Evolutionary conservation across 2,113 vertebrate species (phyloP).

Genomic region (Nothoprocta pentlandii): DNA sequence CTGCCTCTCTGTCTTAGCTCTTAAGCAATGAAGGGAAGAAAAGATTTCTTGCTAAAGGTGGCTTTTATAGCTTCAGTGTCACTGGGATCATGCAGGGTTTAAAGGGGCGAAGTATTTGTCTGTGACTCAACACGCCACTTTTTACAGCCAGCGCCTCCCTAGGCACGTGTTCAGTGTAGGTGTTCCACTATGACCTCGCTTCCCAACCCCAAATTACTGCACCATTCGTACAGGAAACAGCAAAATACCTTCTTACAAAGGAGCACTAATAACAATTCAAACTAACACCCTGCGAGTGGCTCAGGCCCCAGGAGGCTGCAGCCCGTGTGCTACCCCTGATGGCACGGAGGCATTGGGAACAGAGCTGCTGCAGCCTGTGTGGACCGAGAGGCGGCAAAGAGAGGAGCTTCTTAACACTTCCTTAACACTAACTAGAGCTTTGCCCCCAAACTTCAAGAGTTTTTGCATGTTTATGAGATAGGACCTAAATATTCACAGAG

Average conservation of each 20-base stretch:
- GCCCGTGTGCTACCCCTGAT: not conserved
- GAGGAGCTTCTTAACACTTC: not conserved
- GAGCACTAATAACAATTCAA: not conserved
- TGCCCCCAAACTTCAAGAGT: not conserved
- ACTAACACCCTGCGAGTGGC: not conserved
- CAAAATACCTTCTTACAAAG: not conserved
- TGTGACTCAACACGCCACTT: not conserved
- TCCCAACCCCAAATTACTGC: not conserved
- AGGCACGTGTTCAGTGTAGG: not conserved
- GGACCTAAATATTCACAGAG: not conserved
- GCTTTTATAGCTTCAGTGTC: not conserved
- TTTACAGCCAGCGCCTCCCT: not conserved
- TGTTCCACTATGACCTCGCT: not conserved
- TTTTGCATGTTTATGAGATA: not conserved
- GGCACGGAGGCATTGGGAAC: not conserved
- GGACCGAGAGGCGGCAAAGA: not conserved
- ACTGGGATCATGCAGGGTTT: not conserved
- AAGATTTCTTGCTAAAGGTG: not conserved
- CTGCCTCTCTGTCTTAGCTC: not conserved
- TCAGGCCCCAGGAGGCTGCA: not conserved
- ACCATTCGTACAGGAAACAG: not conserved
- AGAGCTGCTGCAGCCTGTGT: not conserved
- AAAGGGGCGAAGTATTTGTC: not conserved
- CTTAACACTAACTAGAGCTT: not conserved
- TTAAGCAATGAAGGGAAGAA: not conserved